Evolutionary conservation across 2,888 invertebrate genomes (phyloP).

Genomic region (Mayetiola destructor): DNA sequence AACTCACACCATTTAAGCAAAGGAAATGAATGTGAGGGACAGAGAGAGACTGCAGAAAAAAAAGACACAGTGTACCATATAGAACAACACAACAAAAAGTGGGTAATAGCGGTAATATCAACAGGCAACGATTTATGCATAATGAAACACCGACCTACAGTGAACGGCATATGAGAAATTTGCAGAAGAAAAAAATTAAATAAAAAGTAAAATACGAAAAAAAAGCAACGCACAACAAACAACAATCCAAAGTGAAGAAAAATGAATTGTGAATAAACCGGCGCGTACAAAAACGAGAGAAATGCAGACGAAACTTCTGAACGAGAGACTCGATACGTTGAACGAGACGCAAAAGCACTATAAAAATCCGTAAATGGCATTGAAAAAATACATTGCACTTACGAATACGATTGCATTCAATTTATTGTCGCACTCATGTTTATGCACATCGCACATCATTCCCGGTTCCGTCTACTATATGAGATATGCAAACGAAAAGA

Average conservation of each 20-base stretch:
- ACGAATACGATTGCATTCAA: slow-evolving; percentile 1
- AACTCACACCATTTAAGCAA: neutral
- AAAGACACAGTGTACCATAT: too few relatives aligned
- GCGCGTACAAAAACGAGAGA: neutral
- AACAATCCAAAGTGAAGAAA: slow-evolving; percentile 7
- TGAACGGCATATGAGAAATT: neutral
- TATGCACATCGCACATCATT: too few relatives aligned
- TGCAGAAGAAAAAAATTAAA: neutral
- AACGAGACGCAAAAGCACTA: neutral
- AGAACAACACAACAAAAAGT: slow-evolving; percentile 11
- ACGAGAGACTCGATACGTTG: neutral
- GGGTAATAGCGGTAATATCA: slow-evolving; percentile 13
- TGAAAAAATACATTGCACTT: slow-evolving; percentile 12
- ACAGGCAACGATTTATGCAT: slow-evolving; percentile 12
- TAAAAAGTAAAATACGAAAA: neutral
- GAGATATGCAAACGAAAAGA: too few relatives aligned
- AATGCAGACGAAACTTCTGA: neutral
- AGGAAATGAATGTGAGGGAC: neutral
- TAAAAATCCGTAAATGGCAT: slow-evolving; percentile 11
- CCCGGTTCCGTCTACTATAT: too few relatives aligned
- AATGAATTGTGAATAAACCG: slow-evolving; percentile 1
- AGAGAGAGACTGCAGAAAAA: neutral
- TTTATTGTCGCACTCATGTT: slow-evolving; percentile 10
- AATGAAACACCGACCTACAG: slow-evolving; percentile 8
- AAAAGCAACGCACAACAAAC: neutral